phyloP scores from a whole-genome alignment of 2,888 invertebrate species.

The Laothoe populi region DNA sequence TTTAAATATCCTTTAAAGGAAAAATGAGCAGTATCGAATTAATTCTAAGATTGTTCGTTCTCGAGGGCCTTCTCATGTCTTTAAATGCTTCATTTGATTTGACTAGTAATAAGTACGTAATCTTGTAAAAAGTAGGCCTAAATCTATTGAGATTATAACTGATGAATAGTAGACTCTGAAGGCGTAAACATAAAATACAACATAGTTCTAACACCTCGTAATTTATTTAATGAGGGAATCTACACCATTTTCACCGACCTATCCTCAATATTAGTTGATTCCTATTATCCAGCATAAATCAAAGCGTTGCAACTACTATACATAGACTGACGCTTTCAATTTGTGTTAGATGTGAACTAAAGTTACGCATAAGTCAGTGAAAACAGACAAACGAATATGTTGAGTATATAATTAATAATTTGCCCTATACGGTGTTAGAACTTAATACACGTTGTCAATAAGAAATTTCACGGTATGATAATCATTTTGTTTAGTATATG shows the following conservation, averaged over 20 bases:
- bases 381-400: too few species aligned
- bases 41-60: not conserved
- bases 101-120: conserved; percentile 8
- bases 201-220: conserved; percentile 6
- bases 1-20: not conserved
- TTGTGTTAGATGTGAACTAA: too few species aligned
- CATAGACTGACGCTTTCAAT: too few species aligned
- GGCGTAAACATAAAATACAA: conserved; percentile 16
- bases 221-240: not conserved
- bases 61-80: conserved; percentile 19
- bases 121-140: not conserved
- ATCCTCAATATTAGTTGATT: too few species aligned
- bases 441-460: not conserved
- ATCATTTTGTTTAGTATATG: not conserved
- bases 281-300: too few species aligned
- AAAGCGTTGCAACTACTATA: too few species aligned
- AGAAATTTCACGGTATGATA: not conserved
- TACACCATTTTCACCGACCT: not conserved
- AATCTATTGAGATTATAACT: conserved; percentile 4
- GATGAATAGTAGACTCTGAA: conserved; percentile 17
- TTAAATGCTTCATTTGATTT: not conserved
- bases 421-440: not conserved
- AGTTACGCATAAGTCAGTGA: too few species aligned
- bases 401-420: not conserved
- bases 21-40: conserved; percentile 17